Evolutionary conservation across 2,888 invertebrate species (phyloP).

Genomic region (Sarcophaga variegata): DNA sequence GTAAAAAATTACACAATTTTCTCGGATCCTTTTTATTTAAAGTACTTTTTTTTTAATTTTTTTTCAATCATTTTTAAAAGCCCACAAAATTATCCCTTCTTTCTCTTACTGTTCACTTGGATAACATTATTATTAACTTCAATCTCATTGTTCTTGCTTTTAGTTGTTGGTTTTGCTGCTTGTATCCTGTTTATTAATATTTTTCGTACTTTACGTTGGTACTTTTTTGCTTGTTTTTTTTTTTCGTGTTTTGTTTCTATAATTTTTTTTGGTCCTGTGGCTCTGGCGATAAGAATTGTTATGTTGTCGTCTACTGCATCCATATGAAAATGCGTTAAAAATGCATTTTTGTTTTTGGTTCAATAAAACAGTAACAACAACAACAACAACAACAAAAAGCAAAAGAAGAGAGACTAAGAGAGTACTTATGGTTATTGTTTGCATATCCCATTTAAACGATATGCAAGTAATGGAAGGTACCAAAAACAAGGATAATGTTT

Average conservation of each 20-base stretch:
- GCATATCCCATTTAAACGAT: conserved; percentile 45
- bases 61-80: no score
- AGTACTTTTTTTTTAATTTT: no score
- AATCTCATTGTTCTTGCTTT: neutral
- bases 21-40: no score
- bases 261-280: conserved; percentile 35
- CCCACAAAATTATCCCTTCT: neutral
- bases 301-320: no score
- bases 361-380: conserved; percentile 31
- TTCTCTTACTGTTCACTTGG: neutral
- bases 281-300: conserved; percentile 41
- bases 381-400: neutral
- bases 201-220: neutral
- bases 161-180: neutral
- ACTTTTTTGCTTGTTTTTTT: neutral
- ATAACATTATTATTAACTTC: conserved; percentile 13
- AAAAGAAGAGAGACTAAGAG: conserved; percentile 21
- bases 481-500: neutral
- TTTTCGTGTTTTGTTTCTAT: neutral
- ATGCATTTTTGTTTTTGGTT: conserved; percentile 47
- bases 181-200: conserved; percentile 42
- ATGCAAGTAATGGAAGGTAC: conserved; percentile 34
- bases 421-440: conserved; percentile 56
- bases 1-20: no score
- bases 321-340: conserved; percentile 59